Conservation (phyloP, 2,797 vertebrate species). For the Acrossocheilus fasciatus region DNA sequence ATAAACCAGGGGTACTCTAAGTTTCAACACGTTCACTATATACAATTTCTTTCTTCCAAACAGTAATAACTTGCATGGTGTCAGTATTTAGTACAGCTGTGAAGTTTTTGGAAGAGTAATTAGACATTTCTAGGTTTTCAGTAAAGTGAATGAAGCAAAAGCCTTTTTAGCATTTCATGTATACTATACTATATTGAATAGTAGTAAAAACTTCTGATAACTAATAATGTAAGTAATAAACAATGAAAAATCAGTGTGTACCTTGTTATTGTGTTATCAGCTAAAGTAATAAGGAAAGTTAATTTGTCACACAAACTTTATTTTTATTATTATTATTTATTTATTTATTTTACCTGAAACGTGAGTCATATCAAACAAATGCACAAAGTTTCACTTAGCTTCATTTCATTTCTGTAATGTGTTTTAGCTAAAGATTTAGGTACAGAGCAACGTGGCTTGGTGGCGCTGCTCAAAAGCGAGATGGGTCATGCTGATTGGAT, state of each 20-base stretch:
- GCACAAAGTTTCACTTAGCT: neutral
- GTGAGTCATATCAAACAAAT: neutral
- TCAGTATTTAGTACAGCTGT: neutral
- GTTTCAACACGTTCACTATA: neutral
- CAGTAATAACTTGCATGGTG: neutral
- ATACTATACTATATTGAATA: neutral
- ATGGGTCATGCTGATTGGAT: neutral
- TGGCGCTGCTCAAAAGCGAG: slow-evolving; percentile 16
- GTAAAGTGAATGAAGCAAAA: neutral
- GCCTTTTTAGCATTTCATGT: neutral
- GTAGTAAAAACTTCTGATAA: neutral
- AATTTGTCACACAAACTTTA: too few species aligned
- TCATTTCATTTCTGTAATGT: neutral
- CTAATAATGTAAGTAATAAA: neutral
- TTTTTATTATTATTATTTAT: neutral
- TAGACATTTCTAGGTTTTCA: neutral
- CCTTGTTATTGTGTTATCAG: neutral
- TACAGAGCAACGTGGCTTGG: neutral
- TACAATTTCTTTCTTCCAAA: neutral
- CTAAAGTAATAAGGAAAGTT: neutral
- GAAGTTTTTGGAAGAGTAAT: neutral
- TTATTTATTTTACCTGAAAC: neutral
- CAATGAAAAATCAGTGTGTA: neutral
- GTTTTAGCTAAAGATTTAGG: neutral
- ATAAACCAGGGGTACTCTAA: neutral